Percentiles rank a stretch among this genome's conserved stretches.
These are phyloP conservation scores for Amblyornis subalaris DNA, from an alignment of 2,113 vertebrate species.

Conservation along the genomic window DNA sequence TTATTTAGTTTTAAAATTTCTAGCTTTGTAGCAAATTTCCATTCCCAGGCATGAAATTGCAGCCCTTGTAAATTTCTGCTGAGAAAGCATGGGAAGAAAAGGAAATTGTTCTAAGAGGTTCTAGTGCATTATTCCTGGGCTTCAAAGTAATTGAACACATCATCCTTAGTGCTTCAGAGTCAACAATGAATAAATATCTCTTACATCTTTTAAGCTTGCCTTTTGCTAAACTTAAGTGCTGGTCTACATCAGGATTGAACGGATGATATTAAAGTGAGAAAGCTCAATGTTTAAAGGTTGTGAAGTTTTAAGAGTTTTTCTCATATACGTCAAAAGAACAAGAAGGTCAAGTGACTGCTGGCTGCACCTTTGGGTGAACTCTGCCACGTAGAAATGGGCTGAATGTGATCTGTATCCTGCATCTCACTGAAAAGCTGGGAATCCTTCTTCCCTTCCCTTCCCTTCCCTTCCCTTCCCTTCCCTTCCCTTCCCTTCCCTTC, in stretches of 20 bases:
- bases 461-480: not conserved
- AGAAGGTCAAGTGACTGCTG: not conserved
- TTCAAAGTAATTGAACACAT: not conserved
- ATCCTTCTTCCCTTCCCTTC: no score
- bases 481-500: not conserved
- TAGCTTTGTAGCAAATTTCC: not conserved
- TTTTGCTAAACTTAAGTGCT: not conserved
- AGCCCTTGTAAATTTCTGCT: not conserved
- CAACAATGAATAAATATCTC: not conserved
- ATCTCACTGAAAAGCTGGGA: not conserved
- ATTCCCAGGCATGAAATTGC: not conserved
- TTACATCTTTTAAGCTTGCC: not conserved
- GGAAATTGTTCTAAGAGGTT: not conserved
- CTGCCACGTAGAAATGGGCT: not conserved
- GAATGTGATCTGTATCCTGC: not conserved
- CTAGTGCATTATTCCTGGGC: not conserved
- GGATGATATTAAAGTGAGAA: not conserved
- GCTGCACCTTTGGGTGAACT: not conserved
- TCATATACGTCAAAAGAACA: not conserved
- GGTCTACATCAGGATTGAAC: not conserved
- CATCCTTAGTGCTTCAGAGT: not conserved
- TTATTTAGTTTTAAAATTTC: not conserved
- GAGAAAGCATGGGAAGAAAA: not conserved
- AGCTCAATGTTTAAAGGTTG: not conserved
- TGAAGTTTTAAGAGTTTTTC: not conserved